A percentile compares a stretch with the other conserved stretches of the same genome.
These are phyloP conservation scores for Parnassius smintheus DNA, from an alignment of 2,888 invertebrate species.

Conservation along the genomic window DNA sequence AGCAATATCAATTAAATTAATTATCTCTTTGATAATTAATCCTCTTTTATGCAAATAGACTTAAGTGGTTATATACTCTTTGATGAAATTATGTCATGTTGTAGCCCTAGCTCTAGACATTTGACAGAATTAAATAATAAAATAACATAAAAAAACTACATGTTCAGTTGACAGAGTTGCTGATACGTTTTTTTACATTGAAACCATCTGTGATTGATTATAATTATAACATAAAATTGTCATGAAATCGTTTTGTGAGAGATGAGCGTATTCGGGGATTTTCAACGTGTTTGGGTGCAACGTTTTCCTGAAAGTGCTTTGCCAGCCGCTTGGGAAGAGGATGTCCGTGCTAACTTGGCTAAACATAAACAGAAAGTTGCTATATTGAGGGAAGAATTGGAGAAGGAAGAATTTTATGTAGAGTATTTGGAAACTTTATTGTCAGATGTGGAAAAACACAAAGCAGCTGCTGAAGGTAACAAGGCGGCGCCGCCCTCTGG, in stretches of 20 bases:
- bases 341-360: slow-evolving; percentile 93
- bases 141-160: slow-evolving; percentile 41
- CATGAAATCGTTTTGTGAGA: slow-evolving; percentile 80
- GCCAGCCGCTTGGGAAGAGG: slow-evolving; percentile 96
- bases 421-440: slow-evolving; percentile 92
- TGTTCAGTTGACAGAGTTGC: slow-evolving; percentile 58
- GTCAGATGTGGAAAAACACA: slow-evolving; percentile 92
- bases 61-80: no score
- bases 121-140: slow-evolving; percentile 25
- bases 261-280: slow-evolving; percentile 95
- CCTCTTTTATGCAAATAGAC: no score
- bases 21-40: no score
- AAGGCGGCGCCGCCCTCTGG: slow-evolving; percentile 76
- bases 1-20: no score
- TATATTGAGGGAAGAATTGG: slow-evolving; percentile 90
- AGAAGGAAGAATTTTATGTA: slow-evolving; percentile 94
- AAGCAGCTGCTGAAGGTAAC: slow-evolving; percentile 77
- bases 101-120: background rate
- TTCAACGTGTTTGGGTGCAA: slow-evolving; percentile 95
- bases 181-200: slow-evolving; percentile 52
- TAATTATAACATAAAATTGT: slow-evolving; percentile 71
- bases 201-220: slow-evolving; percentile 38
- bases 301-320: slow-evolving; percentile 94
- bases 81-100: no score
- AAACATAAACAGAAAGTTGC: slow-evolving; percentile 94